Base-by-base conservation (phyloP, 2,888 invertebrate genomes). In the Limenitis camilla region DNA sequence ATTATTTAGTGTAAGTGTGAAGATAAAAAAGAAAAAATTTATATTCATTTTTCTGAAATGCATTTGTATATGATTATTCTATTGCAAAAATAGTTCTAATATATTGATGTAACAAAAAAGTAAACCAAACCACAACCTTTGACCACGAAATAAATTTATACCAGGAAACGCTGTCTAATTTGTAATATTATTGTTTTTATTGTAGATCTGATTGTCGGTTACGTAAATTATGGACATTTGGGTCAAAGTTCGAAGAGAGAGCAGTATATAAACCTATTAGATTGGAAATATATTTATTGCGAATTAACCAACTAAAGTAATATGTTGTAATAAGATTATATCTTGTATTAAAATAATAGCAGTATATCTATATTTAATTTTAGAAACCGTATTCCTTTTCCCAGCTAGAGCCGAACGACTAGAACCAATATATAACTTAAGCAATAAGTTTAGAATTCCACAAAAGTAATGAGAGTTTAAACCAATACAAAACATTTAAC, bases 241-340 rank as follows among this genome's bases (percentile, higher is more conserved):
- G 63, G 74, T 70, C 72, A 74, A 65, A 76, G 79, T 74, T 78
- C 72, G 62, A 38, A 61, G 78, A 74, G 80, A 81, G 72, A 78
- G 78, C 67, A 61, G 32, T 31, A 33, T n/a, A 33, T 19, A 8
- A 11, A 30, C 29, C 49, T 30, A 33, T 33, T 41, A 40, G 35
- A 19, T 27, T 11, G 10, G 27, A 43, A 49, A 10, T 36, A 36
- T 36, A 43, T n/a, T 29, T 32, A 35, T 10, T 32, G 27, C 41
- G 41, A 10, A 10, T 36, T 6, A 36, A n/a, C 6, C 10, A 36
- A 19, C 19, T 19, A 19, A 3, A 19, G 1, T 19, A 19, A 1
- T 19, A 19, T 19, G 19, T 19, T 19, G 19, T 19, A 19, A 19
- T 19, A 19, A 19, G 19, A 19, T 19, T n/a, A n/a, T n/a, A n/a